A percentile compares a stretch with the other conserved stretches of the same genome.
These are phyloP conservation scores for Calcarius ornatus DNA, from an alignment of 2,113 vertebrate genomes.

Conservation along the genomic window DNA sequence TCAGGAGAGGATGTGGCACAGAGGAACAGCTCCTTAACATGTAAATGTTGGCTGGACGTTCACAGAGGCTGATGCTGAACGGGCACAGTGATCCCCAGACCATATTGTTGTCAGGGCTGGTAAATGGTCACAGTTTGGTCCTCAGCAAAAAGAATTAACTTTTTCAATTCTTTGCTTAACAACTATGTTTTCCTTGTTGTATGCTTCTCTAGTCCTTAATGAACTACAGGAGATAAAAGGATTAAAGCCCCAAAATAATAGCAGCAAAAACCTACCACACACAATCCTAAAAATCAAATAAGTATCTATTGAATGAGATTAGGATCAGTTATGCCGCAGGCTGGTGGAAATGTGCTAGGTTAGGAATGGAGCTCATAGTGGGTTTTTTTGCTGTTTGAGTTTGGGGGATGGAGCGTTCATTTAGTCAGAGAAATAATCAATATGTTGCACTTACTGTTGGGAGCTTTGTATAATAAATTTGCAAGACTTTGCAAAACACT, in stretches of 20 bases:
- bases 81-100: background rate
- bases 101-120: background rate
- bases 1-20: background rate
- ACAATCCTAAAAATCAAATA: background rate
- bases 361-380: background rate
- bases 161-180: background rate
- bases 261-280: background rate
- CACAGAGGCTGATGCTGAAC: rapidly evolving
- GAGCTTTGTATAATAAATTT: background rate
- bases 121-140: background rate
- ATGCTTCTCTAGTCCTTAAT: background rate
- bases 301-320: background rate
- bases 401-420: background rate
- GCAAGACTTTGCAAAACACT: constrained; percentile 21
- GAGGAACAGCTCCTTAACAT: background rate
- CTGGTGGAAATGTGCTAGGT: background rate
- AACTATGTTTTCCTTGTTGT: background rate
- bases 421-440: constrained; percentile 4
- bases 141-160: background rate
- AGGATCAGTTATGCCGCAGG: background rate
- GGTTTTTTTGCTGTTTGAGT: background rate
- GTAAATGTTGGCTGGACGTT: background rate
- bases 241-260: background rate
- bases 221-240: background rate
- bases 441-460: background rate